Conservation (phyloP, 2,888 invertebrate genomes). For the Hypolimnas misippus region DNA sequence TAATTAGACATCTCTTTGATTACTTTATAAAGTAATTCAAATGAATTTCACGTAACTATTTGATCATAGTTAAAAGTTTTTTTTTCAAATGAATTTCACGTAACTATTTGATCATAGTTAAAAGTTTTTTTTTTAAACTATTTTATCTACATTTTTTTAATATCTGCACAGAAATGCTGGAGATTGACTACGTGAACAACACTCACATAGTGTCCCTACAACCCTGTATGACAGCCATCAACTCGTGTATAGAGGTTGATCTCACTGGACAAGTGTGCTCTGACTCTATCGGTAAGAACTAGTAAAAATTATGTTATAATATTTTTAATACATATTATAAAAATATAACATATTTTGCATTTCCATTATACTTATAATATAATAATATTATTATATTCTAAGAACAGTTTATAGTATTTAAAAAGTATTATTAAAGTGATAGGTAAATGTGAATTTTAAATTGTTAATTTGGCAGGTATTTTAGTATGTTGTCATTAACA, state of each 20-base stretch:
- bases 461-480: too few species aligned
- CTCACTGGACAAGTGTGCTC: conserved; percentile 96
- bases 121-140: neutral
- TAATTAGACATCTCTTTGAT: too few species aligned
- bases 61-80: neutral
- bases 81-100: neutral
- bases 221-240: conserved; percentile 97
- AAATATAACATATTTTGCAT: too few species aligned
- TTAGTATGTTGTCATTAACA: too few species aligned
- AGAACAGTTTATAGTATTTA: too few species aligned
- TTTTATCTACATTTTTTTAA: conserved; percentile 18
- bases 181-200: conserved; percentile 95
- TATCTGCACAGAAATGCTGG: conserved; percentile 94
- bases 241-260: conserved; percentile 97
- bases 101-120: neutral
- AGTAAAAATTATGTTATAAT: neutral
- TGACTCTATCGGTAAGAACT: conserved; percentile 93
- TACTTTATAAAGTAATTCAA: too few species aligned
- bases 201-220: conserved; percentile 91
- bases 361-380: too few species aligned
- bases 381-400: too few species aligned
- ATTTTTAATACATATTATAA: too few species aligned
- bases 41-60: neutral
- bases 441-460: too few species aligned
- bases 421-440: too few species aligned